Evolutionary conservation across 30 jellyfish, hydroid and myxozoan species (phyloP).

Genomic region (Cassiopea andromeda): DNA sequence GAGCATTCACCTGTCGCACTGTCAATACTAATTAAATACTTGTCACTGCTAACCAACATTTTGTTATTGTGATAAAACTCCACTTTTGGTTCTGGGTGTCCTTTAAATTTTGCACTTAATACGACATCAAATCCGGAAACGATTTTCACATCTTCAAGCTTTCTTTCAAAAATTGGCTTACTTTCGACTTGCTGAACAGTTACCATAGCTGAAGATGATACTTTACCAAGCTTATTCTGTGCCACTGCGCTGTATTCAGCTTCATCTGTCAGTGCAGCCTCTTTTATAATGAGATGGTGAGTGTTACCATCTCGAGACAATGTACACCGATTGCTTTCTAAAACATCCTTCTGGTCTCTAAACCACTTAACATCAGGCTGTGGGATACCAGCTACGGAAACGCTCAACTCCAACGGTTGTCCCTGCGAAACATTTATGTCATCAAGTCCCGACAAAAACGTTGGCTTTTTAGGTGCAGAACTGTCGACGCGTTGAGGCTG

Average conservation of each 20-base stretch:
- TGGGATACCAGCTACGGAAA: constrained; percentile 66
- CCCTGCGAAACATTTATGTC: constrained; percentile 67
- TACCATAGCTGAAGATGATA: constrained; percentile 69
- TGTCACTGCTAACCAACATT: constrained; percentile 58
- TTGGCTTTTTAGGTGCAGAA: constrained; percentile 43
- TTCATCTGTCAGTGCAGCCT: constrained; percentile 68
- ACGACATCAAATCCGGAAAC: constrained; percentile 69
- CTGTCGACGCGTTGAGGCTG: constrained; percentile 9
- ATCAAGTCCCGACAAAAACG: constrained; percentile 27
- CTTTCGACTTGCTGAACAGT: constrained; percentile 51
- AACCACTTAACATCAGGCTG: constrained; percentile 74
- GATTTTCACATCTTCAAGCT: constrained; percentile 60
- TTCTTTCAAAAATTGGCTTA: constrained; percentile 71
- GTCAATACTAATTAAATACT: constrained; percentile 10
- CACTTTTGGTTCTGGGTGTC: constrained; percentile 87
- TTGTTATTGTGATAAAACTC: constrained; percentile 81
- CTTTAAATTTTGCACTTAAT: constrained; percentile 73
- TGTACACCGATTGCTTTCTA: constrained; percentile 41
- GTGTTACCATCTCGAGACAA: constrained; percentile 28
- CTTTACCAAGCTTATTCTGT: constrained; percentile 63
- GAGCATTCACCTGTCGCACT: constrained; percentile 41
- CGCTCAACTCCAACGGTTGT: constrained; percentile 46
- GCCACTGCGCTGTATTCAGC: constrained; percentile 86
- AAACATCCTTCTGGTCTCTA: constrained; percentile 74
- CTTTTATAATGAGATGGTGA: constrained; percentile 39